A percentile compares a stretch with the other conserved stretches of the same genome.
phyloP scores from a whole-genome alignment of 1,140 invertebrate genomes.

The Conus ventricosus region DNA sequence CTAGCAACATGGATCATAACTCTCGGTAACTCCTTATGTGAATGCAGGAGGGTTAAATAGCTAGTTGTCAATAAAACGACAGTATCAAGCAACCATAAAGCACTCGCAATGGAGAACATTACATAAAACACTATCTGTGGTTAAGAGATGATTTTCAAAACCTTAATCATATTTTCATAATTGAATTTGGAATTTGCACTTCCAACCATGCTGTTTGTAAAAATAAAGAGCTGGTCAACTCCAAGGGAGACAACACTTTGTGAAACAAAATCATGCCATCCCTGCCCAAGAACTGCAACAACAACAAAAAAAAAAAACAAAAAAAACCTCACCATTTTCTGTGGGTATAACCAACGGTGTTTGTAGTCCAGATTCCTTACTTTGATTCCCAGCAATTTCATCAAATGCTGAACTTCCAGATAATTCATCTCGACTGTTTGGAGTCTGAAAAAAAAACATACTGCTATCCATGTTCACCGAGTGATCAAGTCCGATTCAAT shows the following conservation, averaged over 20 bases:
- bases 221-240: no score
- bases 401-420: constrained; percentile 65
- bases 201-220: no score
- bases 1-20: no score
- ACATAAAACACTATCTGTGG: no score
- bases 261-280: neutral
- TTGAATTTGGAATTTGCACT: no score
- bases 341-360: constrained; percentile 65
- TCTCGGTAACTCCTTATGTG: no score
- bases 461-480: neutral
- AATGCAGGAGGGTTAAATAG: no score
- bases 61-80: no score
- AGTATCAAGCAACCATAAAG: no score
- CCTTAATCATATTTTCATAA: neutral
- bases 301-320: neutral
- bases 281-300: no score
- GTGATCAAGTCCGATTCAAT: neutral
- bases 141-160: neutral
- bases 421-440: constrained; percentile 63
- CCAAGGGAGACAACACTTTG: no score
- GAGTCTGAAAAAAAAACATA: constrained; percentile 57
- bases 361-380: constrained; percentile 45
- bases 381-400: constrained; percentile 60
- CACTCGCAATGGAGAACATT: no score
- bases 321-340: constrained; percentile 53